Percentiles rank a stretch among this genome's conserved stretches.
Evolutionary conservation across 2,797 vertebrate species (phyloP).

Genomic region (Parotocinclus haroldoi): DNA sequence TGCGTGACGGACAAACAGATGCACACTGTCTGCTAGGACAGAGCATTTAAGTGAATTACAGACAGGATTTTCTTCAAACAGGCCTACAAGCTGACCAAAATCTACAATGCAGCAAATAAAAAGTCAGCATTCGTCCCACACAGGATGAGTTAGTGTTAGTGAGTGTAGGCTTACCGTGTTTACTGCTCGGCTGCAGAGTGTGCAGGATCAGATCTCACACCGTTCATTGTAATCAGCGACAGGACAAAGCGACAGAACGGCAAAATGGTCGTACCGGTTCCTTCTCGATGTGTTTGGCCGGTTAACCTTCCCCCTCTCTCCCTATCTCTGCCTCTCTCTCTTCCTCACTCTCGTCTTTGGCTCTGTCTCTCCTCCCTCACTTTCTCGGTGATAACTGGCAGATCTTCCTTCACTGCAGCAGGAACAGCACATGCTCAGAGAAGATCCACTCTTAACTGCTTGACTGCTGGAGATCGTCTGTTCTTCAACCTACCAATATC

Average conservation of each 20-base stretch:
- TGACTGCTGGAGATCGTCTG: conserved; percentile 25
- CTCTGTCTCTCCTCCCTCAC: conserved; percentile 39
- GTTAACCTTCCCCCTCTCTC: not conserved
- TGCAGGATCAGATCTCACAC: not conserved
- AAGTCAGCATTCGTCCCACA: not conserved
- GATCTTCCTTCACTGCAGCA: conserved; percentile 71
- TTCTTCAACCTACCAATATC: not conserved
- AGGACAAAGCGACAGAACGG: not conserved
- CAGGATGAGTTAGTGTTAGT: no score
- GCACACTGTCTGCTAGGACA: not conserved
- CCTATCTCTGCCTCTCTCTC: conserved; percentile 1
- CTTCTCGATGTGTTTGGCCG: conserved; percentile 14
- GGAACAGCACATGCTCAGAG: conserved; percentile 67
- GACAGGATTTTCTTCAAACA: not conserved
- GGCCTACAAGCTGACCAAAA: not conserved
- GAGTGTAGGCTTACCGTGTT: conserved; percentile 15
- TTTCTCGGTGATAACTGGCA: conserved; percentile 65
- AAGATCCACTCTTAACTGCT: conserved; percentile 58
- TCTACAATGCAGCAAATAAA: not conserved
- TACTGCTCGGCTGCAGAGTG: not conserved
- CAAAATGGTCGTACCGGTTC: not conserved
- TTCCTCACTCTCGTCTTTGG: not conserved
- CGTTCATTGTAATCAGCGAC: conserved; percentile 17
- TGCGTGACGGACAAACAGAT: not conserved
- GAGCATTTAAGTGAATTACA: not conserved